phyloP scores from a whole-genome alignment of 2,888 invertebrate species.

The Metacarcinus magister region DNA sequence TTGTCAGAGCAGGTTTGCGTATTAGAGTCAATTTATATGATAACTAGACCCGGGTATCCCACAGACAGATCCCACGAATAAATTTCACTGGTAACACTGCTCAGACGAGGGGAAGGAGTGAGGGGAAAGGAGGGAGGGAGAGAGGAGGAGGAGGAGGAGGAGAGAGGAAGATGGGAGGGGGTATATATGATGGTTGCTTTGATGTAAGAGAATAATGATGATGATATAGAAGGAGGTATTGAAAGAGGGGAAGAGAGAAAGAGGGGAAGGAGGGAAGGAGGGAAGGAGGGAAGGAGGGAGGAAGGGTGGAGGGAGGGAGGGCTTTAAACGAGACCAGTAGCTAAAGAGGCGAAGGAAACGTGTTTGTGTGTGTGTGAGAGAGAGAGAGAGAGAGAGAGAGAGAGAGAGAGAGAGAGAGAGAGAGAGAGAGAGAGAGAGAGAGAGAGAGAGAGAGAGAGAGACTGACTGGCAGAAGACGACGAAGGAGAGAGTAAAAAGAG shows the following conservation, averaged over 20 bases:
- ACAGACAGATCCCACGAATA: background rate
- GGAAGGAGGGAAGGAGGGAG: background rate
- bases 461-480: background rate
- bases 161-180: background rate
- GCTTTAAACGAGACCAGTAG: background rate
- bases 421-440: background rate
- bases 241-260: background rate
- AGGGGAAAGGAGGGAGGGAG: background rate
- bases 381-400: conserved; percentile 18
- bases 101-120: background rate
- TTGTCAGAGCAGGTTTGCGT: background rate
- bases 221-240: conserved; percentile 34
- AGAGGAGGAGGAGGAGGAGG: background rate
- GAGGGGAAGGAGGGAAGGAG: background rate
- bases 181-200: background rate
- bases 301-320: too few species aligned
- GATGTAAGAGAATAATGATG: conserved; percentile 47
- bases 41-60: background rate
- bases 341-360: background rate
- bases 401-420: conserved; percentile 28
- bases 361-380: conserved; percentile 16
- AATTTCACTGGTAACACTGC: conserved; percentile 41
- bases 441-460: background rate
- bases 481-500: background rate
- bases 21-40: conserved; percentile 47